Conservation (phyloP, 2,797 vertebrate species). For the Luscinia luscinia region DNA sequence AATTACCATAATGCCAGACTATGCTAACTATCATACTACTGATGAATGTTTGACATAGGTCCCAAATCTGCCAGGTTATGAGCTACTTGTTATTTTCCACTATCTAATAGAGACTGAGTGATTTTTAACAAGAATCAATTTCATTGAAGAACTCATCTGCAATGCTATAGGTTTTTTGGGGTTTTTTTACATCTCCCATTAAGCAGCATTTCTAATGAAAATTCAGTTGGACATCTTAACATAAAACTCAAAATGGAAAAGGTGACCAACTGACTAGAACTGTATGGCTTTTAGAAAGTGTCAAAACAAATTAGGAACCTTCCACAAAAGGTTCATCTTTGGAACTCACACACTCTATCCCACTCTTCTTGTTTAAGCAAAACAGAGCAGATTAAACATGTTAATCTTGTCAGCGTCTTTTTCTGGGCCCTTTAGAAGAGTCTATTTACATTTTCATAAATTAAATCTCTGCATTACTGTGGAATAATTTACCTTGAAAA, state of each 20-base stretch:
- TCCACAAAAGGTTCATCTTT: neutral
- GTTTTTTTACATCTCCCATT: neutral
- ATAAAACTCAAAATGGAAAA: neutral
- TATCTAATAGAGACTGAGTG: neutral
- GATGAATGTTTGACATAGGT: neutral
- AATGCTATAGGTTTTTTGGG: neutral
- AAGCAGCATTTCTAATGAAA: neutral
- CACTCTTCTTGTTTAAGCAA: conserved; percentile 9
- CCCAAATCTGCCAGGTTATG: neutral
- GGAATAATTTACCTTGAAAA: neutral
- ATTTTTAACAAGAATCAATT: neutral
- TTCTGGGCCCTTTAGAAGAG: neutral
- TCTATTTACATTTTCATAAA: neutral
- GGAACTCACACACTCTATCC: neutral
- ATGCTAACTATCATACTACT: neutral
- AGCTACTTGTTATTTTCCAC: neutral
- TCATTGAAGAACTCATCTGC: neutral
- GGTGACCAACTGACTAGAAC: neutral
- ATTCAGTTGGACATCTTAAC: neutral
- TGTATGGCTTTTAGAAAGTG: neutral
- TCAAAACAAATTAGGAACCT: neutral
- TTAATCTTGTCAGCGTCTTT: neutral
- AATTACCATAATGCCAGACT: neutral
- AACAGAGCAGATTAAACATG: neutral
- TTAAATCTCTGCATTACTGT: neutral